A percentile compares a stretch with the other conserved stretches of the same genome.
phyloP scores from a whole-genome alignment of 2,888 invertebrate species.

The Quadroppia sp. region DNA sequence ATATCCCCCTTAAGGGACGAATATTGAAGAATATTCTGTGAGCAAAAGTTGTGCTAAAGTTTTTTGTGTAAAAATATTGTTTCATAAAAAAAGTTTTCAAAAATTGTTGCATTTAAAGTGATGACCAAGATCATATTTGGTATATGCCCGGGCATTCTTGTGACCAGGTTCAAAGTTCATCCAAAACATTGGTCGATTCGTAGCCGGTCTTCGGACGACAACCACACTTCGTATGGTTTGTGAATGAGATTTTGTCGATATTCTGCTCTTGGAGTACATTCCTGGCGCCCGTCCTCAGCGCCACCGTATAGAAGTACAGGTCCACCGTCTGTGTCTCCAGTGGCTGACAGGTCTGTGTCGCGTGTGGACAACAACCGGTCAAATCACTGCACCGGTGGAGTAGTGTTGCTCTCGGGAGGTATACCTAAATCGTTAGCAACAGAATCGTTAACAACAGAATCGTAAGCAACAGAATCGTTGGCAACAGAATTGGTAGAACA shows the following conservation, averaged over 20 bases:
- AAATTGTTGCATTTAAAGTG: no score
- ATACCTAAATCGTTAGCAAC: constrained; percentile 51
- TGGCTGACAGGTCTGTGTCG: constrained; percentile 70
- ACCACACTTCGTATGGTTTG: constrained; percentile 48
- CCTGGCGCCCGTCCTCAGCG: constrained; percentile 6
- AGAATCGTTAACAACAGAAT: neutral
- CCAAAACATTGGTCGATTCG: neutral
- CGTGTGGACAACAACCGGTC: constrained; percentile 76
- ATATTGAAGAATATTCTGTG: no score
- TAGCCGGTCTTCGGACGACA: constrained; percentile 41
- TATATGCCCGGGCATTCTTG: no score
- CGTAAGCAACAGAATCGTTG: no score
- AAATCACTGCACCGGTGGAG: constrained; percentile 81
- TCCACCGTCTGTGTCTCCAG: constrained; percentile 44
- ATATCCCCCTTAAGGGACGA: no score
- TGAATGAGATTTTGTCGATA: constrained; percentile 47
- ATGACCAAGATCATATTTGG: no score
- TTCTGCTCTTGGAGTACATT: constrained; percentile 39
- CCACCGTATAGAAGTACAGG: constrained; percentile 46
- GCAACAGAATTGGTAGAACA: no score
- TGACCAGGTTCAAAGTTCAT: constrained; percentile 4
- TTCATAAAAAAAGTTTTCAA: no score
- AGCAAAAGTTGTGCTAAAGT: no score
- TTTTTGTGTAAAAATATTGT: no score
- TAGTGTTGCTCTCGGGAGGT: constrained; percentile 78